Conservation (phyloP, 2,797 vertebrate species). For the Fistularia commersonii region DNA sequence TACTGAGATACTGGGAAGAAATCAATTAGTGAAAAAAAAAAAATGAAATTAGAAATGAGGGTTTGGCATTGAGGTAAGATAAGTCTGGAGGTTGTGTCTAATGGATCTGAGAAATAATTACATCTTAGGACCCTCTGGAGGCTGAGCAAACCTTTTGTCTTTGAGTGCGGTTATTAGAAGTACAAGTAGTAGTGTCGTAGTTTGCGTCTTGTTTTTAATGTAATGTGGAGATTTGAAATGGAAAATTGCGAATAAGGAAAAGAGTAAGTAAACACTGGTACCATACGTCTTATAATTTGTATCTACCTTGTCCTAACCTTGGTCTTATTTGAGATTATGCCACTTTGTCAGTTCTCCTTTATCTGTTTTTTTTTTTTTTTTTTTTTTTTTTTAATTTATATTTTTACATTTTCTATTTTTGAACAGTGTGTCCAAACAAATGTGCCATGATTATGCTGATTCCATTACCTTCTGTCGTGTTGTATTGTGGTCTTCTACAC, state of each 20-base stretch:
- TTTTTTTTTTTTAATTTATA: no score
- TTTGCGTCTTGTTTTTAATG: background rate
- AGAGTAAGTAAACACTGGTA: constrained; percentile 4
- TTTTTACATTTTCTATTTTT: no score
- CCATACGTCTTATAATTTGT: constrained; percentile 20
- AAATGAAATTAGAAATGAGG: constrained; percentile 23
- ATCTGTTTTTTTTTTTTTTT: no score
- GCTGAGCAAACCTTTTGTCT: constrained; percentile 1
- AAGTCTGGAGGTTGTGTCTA: constrained; percentile 24
- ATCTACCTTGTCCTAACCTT: constrained; percentile 11
- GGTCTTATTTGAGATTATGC: constrained; percentile 23
- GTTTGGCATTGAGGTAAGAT: constrained; percentile 21
- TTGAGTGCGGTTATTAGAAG: no score
- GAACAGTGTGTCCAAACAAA: no score
- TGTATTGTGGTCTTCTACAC: background rate
- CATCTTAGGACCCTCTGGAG: constrained; percentile 26
- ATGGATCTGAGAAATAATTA: constrained; percentile 39
- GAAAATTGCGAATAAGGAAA: background rate
- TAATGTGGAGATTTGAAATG: background rate
- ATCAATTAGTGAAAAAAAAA: no score
- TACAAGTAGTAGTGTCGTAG: no score
- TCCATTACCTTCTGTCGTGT: background rate
- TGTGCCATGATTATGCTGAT: background rate
- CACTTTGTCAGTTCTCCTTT: background rate
- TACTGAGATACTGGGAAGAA: no score